Evolutionary conservation across 2,888 invertebrate species (phyloP).

Genomic region (Hirtodrosophila trivittata): DNA sequence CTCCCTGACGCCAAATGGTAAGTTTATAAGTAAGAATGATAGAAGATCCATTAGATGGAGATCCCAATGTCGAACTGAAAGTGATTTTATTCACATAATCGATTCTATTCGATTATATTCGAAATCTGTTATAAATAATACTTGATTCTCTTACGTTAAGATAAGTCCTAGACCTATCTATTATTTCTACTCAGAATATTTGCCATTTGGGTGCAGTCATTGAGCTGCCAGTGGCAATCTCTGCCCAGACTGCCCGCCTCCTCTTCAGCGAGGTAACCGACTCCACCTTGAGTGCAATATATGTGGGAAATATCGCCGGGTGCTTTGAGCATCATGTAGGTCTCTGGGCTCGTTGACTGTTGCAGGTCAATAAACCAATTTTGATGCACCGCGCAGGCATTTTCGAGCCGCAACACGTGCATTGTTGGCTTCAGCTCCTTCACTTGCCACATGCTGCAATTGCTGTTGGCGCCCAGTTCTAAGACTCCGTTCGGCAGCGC

Average conservation of each 20-base stretch:
- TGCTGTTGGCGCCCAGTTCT: slow-evolving; percentile 49
- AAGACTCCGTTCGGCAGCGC: slow-evolving; percentile 7
- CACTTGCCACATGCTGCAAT: slow-evolving; percentile 58
- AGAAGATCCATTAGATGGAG: neutral
- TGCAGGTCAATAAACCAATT: slow-evolving; percentile 41
- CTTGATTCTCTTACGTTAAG: too few relatives aligned
- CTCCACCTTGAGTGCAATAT: slow-evolving; percentile 34
- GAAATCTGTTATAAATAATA: too few relatives aligned
- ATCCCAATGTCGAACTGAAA: too few relatives aligned
- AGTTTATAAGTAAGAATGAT: too few relatives aligned
- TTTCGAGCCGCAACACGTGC: slow-evolving; percentile 37
- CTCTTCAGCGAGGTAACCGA: slow-evolving; percentile 12
- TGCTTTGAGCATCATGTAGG: slow-evolving; percentile 19
- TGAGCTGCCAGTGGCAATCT: slow-evolving; percentile 57
- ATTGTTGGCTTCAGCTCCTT: neutral
- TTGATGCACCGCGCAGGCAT: slow-evolving; percentile 29
- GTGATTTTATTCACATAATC: too few relatives aligned
- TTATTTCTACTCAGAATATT: neutral
- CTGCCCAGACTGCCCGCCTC: too few relatives aligned
- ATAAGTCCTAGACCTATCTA: too few relatives aligned
- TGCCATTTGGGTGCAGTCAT: slow-evolving; percentile 58
- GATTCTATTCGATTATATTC: too few relatives aligned
- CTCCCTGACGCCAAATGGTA: slow-evolving; percentile 72
- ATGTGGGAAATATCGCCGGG: slow-evolving; percentile 4
- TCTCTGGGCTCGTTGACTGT: neutral